A percentile compares a stretch with the other conserved stretches of the same genome.
Evolutionary conservation across 2,113 vertebrate genomes (phyloP).

Genomic region (Mixornis gularis): DNA sequence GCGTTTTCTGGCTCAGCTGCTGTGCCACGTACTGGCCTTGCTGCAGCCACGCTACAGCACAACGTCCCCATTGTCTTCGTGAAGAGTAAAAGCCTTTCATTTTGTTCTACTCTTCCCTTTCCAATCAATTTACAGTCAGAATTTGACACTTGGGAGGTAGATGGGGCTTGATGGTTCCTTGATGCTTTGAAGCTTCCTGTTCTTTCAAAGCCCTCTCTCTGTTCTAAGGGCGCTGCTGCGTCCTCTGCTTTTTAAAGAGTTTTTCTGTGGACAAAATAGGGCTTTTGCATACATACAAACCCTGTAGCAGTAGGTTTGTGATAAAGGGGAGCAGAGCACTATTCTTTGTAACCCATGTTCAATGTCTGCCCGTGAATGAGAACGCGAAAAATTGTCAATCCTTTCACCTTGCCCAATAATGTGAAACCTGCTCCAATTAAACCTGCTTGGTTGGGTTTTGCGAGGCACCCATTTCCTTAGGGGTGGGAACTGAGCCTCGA

Average conservation of each 20-base stretch:
- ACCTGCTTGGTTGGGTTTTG: neutral
- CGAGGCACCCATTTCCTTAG: neutral
- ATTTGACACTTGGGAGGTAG: constrained; percentile 4
- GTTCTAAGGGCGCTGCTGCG: neutral
- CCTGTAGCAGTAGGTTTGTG: neutral
- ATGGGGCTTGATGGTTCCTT: neutral
- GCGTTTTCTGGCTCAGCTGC: constrained; percentile 33
- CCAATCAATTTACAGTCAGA: constrained; percentile 34
- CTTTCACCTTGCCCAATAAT: neutral
- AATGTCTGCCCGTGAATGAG: neutral
- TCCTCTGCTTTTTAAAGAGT: neutral
- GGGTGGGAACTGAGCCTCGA: neutral
- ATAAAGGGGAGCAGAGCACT: neutral
- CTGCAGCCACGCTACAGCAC: constrained; percentile 36
- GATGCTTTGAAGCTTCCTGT: constrained; percentile 22
- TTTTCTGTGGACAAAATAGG: neutral
- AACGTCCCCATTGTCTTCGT: constrained; percentile 39
- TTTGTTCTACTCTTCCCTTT: constrained; percentile 15
- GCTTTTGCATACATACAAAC: neutral
- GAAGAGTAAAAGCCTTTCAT: constrained; percentile 30
- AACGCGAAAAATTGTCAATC: neutral
- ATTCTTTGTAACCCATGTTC: neutral
- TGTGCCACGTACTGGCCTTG: neutral
- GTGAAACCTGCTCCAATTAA: neutral
- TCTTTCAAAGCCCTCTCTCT: neutral